phyloP scores from a whole-genome alignment of 2,113 vertebrate species.

The Podarcis cretensis region DNA sequence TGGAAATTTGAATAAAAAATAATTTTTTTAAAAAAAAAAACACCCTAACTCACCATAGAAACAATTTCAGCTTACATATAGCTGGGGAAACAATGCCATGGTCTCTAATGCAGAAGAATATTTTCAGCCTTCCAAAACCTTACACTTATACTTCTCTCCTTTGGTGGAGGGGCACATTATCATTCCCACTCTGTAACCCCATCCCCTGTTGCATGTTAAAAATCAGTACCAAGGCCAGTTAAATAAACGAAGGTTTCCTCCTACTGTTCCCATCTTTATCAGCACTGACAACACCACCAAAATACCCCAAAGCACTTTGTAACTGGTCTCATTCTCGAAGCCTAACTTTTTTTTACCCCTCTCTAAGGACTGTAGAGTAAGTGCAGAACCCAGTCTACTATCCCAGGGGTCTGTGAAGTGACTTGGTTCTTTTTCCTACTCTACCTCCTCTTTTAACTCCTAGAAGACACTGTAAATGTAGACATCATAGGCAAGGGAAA shows the following conservation, averaged over 20 bases:
- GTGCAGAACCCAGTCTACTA: not conserved
- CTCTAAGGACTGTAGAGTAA: too few relatives aligned
- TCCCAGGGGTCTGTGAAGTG: not conserved
- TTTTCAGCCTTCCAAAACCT: not conserved
- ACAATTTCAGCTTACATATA: not conserved
- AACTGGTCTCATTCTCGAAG: not conserved
- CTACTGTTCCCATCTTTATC: not conserved
- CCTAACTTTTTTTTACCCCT: not conserved
- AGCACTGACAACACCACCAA: not conserved
- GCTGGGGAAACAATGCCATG: not conserved
- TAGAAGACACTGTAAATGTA: not conserved
- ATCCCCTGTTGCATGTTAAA: not conserved
- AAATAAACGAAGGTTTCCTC: not conserved
- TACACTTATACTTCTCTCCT: not conserved
- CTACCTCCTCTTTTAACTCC: not conserved
- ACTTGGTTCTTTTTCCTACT: not conserved
- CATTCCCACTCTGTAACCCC: not conserved
- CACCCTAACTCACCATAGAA: not conserved
- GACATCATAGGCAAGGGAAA: not conserved
- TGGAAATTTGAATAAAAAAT: too few relatives aligned
- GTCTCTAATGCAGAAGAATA: not conserved
- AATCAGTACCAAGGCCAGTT: not conserved
- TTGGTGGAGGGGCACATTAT: rapidly evolving
- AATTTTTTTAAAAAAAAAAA: too few relatives aligned
- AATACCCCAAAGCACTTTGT: not conserved